Base-by-base conservation (phyloP, 1,140 invertebrate genomes). In the Muscidifurax raptorellus region DNA sequence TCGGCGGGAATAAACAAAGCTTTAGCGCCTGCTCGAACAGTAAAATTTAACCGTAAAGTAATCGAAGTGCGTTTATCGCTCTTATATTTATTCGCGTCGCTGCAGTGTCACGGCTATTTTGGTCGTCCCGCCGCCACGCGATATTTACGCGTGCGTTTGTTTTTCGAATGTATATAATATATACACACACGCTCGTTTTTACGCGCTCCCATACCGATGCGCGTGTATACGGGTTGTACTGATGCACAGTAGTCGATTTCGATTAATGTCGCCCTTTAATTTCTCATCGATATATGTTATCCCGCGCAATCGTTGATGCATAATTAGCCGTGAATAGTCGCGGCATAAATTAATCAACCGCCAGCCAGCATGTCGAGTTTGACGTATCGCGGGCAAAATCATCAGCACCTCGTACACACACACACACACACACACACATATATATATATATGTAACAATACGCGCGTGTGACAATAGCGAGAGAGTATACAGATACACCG, bases 41-140 rank as follows among this genome's bases (percentile, higher is more conserved):
- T 59, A 59, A 59, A 59, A 59, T n/a, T 59, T 59, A 59, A 59
- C 52, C 52, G 52, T 59, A 59, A 59, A 59, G 52, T 59, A 59
- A 59, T 59, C 52, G 52, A 22, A n/a, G 22, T 59, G 3, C 52
- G 5, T 59, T 59, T 59, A 59, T 59, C 52, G 22, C 52, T 59
- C 52, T 59, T 52, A 52, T 52, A 52, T 52, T 52, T 52, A 52
- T 52, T 52, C 15, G 32, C 32, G 32, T 6, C 32, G 15, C 15
- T 18, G 47, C 47, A 52, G 13, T 52, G 47, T 52, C 22, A 59
- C 52, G 52, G 52, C 52, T 59, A n/a, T 59, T 59, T 59, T 6
- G 4, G 52, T 59, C 52, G 22, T n/a, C n/a, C n/a, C n/a, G n/a
- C n/a, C 22, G 15, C 0, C 13, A 0, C 13, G 47, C 18, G 18